A percentile compares a stretch with the other conserved stretches of the same genome.
Conservation (phyloP, 1,140 invertebrate genomes). For the Drosophila sulfurigaster region DNA sequence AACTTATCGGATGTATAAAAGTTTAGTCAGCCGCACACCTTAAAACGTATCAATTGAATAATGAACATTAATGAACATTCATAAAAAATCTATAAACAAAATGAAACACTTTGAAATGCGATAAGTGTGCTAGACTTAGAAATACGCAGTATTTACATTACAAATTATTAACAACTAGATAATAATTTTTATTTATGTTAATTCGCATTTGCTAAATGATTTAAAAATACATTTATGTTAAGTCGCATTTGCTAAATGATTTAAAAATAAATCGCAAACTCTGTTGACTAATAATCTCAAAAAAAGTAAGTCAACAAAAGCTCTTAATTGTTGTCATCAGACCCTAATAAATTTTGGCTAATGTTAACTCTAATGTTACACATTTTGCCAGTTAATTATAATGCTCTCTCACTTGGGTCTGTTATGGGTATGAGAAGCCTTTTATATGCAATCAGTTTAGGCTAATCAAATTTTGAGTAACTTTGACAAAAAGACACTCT, state of each 20-base stretch:
- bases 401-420: too few species aligned
- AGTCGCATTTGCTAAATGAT: too few species aligned
- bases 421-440: constrained; percentile 10
- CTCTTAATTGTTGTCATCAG: neutral
- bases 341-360: neutral
- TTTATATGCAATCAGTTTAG: constrained; percentile 49
- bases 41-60: constrained; percentile 23
- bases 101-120: neutral
- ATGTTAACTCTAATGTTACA: constrained; percentile 4
- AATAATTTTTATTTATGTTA: too few species aligned
- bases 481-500: constrained; percentile 22
- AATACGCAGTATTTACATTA: neutral
- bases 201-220: too few species aligned
- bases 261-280: neutral
- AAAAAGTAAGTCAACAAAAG: too few species aligned
- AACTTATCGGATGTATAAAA: constrained; percentile 1
- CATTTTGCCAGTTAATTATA: constrained; percentile 18
- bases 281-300: too few species aligned
- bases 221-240: too few species aligned
- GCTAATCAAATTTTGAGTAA: constrained; percentile 52
- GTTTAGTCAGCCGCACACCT: constrained; percentile 17
- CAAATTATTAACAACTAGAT: too few species aligned
- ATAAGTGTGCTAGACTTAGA: neutral
- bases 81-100: constrained; percentile 3
- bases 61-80: constrained; percentile 10